These are phyloP conservation scores for Gnathonemus echidnorhynchus DNA, from an alignment of 2,113 vertebrate species.

Conservation along the genomic window DNA sequence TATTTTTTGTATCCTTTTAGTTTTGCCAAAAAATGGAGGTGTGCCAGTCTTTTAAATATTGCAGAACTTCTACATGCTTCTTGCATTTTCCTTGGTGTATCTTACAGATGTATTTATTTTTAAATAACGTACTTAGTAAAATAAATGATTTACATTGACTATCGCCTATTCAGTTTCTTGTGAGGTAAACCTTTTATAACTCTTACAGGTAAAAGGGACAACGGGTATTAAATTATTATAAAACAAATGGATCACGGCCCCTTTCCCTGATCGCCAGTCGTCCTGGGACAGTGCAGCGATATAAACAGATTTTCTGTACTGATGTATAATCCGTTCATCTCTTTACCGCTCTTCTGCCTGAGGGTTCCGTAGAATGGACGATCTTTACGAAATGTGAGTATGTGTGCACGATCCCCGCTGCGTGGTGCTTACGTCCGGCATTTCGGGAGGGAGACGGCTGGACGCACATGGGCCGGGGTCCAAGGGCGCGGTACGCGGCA, in stretches of 20 bases:
- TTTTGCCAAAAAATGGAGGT: background rate
- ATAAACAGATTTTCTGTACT: background rate
- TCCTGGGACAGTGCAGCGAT: background rate
- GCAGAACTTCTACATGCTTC: conserved; percentile 44
- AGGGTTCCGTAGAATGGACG: background rate
- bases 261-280: background rate
- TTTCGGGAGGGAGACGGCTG: background rate
- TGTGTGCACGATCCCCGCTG: background rate
- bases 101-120: conserved; percentile 46
- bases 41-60: conserved; percentile 2
- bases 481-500: background rate
- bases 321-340: background rate
- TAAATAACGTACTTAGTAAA: conserved; percentile 39
- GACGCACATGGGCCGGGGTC: background rate
- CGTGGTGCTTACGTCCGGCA: background rate
- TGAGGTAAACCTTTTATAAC: background rate
- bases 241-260: background rate
- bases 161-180: background rate
- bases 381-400: background rate
- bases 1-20: background rate
- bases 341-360: background rate
- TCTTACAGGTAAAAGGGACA: background rate
- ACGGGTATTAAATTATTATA: background rate
- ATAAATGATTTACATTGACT: conserved; percentile 42
- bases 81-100: conserved; percentile 38